phyloP scores from a whole-genome alignment of 2,888 invertebrate genomes.

The Zhengitettix transpicula region DNA sequence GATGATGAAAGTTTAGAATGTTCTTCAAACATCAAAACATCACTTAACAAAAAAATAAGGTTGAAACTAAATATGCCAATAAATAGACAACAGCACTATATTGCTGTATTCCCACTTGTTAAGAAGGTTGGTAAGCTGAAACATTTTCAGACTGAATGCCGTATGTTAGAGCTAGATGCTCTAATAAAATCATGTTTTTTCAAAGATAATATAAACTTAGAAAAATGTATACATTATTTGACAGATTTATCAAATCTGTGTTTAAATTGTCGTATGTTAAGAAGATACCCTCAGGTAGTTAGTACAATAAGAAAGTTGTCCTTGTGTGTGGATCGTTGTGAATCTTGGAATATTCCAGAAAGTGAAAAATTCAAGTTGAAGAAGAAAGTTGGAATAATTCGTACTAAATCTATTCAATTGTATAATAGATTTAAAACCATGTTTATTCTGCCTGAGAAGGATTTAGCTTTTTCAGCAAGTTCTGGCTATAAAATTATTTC shows the following conservation, averaged over 20 bases:
- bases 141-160: slow-evolving; percentile 45
- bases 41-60: neutral
- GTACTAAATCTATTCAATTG: too few relatives aligned
- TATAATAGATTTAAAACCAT: too few relatives aligned
- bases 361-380: too few relatives aligned
- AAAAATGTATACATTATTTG: slow-evolving; percentile 49
- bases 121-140: slow-evolving; percentile 35
- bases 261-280: slow-evolving; percentile 55
- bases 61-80: neutral
- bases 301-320: slow-evolving; percentile 51
- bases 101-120: slow-evolving; percentile 34
- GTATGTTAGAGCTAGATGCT: slow-evolving; percentile 44
- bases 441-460: too few relatives aligned
- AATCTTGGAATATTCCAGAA: too few relatives aligned
- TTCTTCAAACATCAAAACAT: too few relatives aligned
- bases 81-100: slow-evolving; percentile 22
- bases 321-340: slow-evolving; percentile 54
- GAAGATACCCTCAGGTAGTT: slow-evolving; percentile 63
- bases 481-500: too few relatives aligned
- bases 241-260: slow-evolving; percentile 41
- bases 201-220: slow-evolving; percentile 51
- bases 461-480: too few relatives aligned
- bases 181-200: slow-evolving; percentile 49
- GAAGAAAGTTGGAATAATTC: too few relatives aligned
- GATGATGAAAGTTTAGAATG: too few relatives aligned